These are phyloP conservation scores for Acanthococcus lagerstroemiae DNA, from an alignment of 2,888 invertebrate genomes.

Conservation along the genomic window DNA sequence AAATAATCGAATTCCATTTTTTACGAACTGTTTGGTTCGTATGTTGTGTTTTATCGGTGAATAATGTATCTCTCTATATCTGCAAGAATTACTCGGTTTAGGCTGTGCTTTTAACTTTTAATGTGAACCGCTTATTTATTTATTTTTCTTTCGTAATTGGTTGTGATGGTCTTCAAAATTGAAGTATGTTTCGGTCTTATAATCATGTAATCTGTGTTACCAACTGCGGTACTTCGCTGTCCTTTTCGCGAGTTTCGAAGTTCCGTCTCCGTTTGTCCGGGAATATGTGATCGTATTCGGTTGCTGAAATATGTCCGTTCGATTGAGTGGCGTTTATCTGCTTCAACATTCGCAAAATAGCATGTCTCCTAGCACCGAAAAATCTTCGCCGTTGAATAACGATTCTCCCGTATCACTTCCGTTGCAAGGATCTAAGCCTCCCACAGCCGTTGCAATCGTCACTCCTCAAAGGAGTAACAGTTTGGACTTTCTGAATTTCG, in stretches of 20 bases:
- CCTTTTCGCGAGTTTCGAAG: not conserved
- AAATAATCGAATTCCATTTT: no score
- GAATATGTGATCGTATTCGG: not conserved
- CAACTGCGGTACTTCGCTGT: not conserved
- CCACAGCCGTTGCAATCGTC: slow-evolving; percentile 46
- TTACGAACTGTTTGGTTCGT: no score
- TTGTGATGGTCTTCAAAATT: no score
- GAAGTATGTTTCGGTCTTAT: no score
- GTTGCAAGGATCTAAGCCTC: slow-evolving; percentile 31
- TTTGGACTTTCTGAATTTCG: slow-evolving; percentile 81
- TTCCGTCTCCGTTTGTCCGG: not conserved
- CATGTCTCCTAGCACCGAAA: slow-evolving; percentile 29
- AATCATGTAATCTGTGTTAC: no score
- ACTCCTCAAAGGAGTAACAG: slow-evolving; percentile 68
- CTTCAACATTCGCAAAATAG: slow-evolving; percentile 19
- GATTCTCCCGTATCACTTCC: slow-evolving; percentile 15
- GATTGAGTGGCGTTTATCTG: slow-evolving; percentile 24
- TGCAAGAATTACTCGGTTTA: no score
- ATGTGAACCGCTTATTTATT: no score
- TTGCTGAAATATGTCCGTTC: slow-evolving; percentile 23
- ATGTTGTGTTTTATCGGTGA: no score
- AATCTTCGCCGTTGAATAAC: slow-evolving; percentile 17
- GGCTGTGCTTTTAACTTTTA: no score
- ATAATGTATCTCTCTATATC: no score
- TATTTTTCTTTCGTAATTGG: no score